Evolutionary conservation across 2,113 vertebrate genomes (phyloP), one percentile per base, ranked within the genome.

Genomic region (Labeo rohita): DNA sequence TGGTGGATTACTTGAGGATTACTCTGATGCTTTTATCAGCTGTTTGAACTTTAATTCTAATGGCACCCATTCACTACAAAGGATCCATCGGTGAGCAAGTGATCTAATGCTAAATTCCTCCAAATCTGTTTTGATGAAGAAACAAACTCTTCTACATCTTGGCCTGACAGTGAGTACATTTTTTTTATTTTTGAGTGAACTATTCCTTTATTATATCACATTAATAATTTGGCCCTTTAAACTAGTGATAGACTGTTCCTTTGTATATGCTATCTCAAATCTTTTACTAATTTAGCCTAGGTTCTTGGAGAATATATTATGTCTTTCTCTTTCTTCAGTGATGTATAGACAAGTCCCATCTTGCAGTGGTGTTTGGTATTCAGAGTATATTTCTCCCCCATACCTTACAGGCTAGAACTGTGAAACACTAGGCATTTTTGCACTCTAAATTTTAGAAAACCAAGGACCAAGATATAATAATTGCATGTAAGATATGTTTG

Each of bases 341-440:
- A 80, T 45, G 77, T 15, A 56, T 56, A 50, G 77, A 56, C 89
- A 73, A 61, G 89, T 87, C 72, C 12, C 61, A 74, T 88, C 90
- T 61, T 87, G 90, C 61, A 65, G n/a, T 56, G 18, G 3, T 28
- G 36, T 80, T 43, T 70, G 76, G 89, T 88, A 84, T 89, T 86
- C 86, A 59, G 84, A 68, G 85, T 77, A 63, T 13, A 61, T 76
- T 77, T 68, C 6, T 78, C 66, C 9, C 73, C 28, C 16, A 76
- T 36, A 76, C 83, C 86, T 88, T 78, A 50, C 65, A 77, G 73
- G 61, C 88, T 80, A 82, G 54, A 77, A 59, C 63, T 65, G 39
- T 79, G 10, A 36, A 66, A n/a, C 39, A 73, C 39, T 18, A 59
- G 16, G 43, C 8, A 1, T n/a, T 5, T n/a, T 7, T 45, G 34